These are phyloP conservation scores for Ormyrus labotus DNA, from an alignment of 2,888 invertebrate species.

Conservation along the genomic window DNA sequence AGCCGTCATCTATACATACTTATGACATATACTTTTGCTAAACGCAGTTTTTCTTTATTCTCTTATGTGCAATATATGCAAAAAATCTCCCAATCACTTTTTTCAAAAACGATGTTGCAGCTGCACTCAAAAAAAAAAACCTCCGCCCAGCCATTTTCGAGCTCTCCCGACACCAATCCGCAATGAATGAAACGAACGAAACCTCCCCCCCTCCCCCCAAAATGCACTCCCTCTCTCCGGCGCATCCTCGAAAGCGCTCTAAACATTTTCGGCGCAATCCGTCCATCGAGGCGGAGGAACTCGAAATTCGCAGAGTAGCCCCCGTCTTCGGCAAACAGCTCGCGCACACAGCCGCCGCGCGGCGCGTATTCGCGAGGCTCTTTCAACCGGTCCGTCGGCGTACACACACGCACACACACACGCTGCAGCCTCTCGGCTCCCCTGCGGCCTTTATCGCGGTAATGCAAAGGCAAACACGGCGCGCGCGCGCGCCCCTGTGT, in stretches of 20 bases:
- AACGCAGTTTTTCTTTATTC: too few species aligned
- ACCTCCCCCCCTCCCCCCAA: too few species aligned
- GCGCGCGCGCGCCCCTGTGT: not conserved
- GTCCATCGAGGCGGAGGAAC: not conserved
- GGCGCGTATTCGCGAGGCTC: slow-evolving; percentile 31
- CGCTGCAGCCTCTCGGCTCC: not conserved
- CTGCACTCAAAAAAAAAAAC: too few species aligned
- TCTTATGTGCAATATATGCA: too few species aligned
- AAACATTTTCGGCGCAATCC: slow-evolving; percentile 19
- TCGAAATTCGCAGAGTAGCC: too few species aligned
- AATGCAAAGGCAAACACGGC: slow-evolving; percentile 54
- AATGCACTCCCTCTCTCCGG: not conserved
- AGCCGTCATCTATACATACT: too few species aligned
- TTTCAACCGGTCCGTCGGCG: slow-evolving; percentile 15
- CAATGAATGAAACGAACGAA: too few species aligned
- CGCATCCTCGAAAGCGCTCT: slow-evolving; percentile 10
- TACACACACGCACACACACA: slow-evolving; percentile 1
- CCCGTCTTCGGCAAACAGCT: slow-evolving; percentile 47
- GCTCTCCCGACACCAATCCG: too few species aligned
- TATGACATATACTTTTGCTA: too few species aligned
- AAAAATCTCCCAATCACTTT: too few species aligned
- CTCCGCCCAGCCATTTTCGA: too few species aligned
- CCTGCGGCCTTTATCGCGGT: slow-evolving; percentile 35
- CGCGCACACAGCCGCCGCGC: not conserved
- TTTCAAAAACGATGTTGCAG: too few species aligned